A percentile compares a stretch with the other conserved stretches of the same genome.
These are phyloP conservation scores for Hymenopus coronatus DNA, from an alignment of 2,888 invertebrate species.

Conservation along the genomic window DNA sequence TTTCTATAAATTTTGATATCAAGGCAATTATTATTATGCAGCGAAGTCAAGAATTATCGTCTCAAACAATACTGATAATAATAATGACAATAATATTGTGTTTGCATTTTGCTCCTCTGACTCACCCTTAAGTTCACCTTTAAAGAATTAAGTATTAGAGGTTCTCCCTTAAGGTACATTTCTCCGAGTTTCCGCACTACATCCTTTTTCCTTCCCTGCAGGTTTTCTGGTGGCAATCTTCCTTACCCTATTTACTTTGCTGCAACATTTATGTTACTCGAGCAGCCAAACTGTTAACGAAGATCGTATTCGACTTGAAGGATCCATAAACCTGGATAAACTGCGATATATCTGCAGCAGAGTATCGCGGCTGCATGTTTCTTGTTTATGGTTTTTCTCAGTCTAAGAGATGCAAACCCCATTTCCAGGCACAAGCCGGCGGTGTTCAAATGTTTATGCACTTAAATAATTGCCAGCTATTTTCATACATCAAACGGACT, in stretches of 20 bases:
- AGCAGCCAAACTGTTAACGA: neutral
- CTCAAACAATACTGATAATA: no score
- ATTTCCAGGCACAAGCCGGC: no score
- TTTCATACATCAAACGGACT: no score
- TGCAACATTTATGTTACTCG: neutral
- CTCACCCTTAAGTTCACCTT: neutral
- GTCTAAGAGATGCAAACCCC: no score
- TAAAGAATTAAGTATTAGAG: neutral
- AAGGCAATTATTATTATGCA: no score
- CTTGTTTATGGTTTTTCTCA: no score
- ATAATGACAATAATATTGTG: no score
- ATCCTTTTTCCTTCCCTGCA: neutral
- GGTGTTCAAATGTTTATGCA: no score
- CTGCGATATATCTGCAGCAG: neutral
- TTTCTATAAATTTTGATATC: no score
- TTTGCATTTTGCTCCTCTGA: neutral
- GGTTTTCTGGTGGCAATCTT: neutral
- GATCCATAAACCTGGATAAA: neutral
- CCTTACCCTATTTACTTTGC: neutral
- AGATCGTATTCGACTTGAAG: neutral
- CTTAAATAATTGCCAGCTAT: no score
- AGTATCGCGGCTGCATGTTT: no score
- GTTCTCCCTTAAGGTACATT: neutral
- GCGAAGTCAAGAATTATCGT: no score
- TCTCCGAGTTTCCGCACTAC: neutral